Percentiles rank a stretch among this genome's conserved stretches.
phyloP scores from a whole-genome alignment of 2,113 vertebrate genomes.

The Rhinolophus ferrumequinum region DNA sequence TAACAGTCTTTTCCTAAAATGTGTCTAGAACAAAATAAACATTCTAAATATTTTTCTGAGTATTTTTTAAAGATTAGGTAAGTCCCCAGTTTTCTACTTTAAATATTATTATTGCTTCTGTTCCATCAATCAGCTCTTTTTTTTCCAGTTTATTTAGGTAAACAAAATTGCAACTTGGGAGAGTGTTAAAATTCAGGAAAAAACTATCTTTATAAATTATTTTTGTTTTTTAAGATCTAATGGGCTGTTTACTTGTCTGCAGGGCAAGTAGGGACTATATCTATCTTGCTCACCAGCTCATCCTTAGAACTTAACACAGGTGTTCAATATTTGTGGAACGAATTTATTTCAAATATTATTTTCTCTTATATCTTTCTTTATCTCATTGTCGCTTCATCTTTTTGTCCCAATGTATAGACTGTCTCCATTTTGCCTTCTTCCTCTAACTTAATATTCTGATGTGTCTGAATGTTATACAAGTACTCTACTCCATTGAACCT shows the following conservation, averaged over 20 bases:
- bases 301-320: conserved; percentile 11
- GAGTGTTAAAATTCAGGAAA: not conserved
- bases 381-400: conserved; percentile 13
- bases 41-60: not conserved
- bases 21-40: not conserved
- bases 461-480: not conserved
- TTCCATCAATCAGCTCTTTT: not conserved
- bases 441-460: conserved; percentile 2
- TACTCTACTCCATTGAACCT: not conserved
- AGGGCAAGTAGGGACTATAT: not conserved
- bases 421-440: not conserved
- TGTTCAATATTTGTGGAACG: not conserved
- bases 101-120: not conserved
- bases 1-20: not conserved
- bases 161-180: not conserved
- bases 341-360: conserved; percentile 20
- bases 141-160: not conserved
- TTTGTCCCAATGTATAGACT: not conserved
- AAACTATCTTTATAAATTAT: not conserved
- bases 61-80: not conserved
- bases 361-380: not conserved
- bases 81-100: not conserved
- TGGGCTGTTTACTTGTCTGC: not conserved
- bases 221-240: not conserved
- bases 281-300: not conserved